Base-by-base conservation (phyloP, 2,888 invertebrate genomes). In the Desoria tigrina region DNA sequence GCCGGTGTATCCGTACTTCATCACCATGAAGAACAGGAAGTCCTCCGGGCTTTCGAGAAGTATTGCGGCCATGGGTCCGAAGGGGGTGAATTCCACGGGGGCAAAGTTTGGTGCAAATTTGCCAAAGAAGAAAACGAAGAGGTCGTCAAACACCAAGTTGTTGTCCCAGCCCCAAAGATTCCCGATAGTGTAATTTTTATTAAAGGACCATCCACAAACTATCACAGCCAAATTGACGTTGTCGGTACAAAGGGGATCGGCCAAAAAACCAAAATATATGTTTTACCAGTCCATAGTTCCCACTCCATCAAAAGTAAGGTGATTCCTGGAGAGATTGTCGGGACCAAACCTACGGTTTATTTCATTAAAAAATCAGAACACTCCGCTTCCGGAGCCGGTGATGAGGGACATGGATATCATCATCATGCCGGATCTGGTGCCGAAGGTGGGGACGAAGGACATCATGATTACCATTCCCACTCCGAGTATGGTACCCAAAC, bases 241-340 rank as follows among this genome's bases (percentile, higher is more conserved):
- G 7, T 7, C 21, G 55, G 55, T 4, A 3, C 16, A 6, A 27
- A 6, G 6, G 65, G 60, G 2, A 23, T 51, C 9, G 65, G 42
- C n/a, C 65, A 45, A 21, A 62, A 65, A 27, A 69, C 68, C 24
- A 69, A 69, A 54, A 65, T 69, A 45, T 69, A 63, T 39, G 68
- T 69, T 6, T 50, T 69, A 28, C 68, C 68, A 2, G 60, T 60
- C 21, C 54, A 53, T 56, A 53, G 51, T 53, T 42, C 59, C n/a
- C 68, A 69, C 28, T 49, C 63, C 16, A 63, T 69, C 26, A 55
- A 16, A 9, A 65, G 65, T 24, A 56, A 69, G 53, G 65, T 60
- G 49, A 57, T 45, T 27, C 56, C 60, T 37, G 65, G 63, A 42
- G 11, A 28, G 11, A 23, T 53, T 9, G 68, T 57, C 14, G 56